Conservation (phyloP, 2,888 invertebrate species). For the Aelia acuminata region DNA sequence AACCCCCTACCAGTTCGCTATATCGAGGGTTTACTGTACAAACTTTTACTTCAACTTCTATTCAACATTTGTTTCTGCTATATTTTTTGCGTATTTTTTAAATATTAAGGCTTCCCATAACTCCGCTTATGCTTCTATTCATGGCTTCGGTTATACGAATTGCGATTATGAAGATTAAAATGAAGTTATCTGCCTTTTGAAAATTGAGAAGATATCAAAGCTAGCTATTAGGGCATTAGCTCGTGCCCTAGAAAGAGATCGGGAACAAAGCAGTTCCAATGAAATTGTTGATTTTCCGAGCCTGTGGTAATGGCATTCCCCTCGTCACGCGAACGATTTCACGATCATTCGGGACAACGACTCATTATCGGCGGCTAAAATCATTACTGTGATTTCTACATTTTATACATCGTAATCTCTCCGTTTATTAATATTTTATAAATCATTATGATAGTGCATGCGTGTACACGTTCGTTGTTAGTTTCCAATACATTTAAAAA, state of each 20-base stretch:
- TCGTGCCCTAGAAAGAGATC: not conserved
- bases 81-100: too few relatives aligned
- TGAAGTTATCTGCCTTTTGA: not conserved
- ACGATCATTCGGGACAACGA: not conserved
- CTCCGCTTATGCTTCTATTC: too few relatives aligned
- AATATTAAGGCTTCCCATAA: too few relatives aligned
- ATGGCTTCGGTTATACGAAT: not conserved
- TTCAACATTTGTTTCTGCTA: too few relatives aligned
- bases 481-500: too few relatives aligned
- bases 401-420: not conserved
- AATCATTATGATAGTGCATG: too few relatives aligned
- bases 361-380: not conserved
- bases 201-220: not conserved
- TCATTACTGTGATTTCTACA: not conserved
- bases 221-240: not conserved
- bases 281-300: conserved; percentile 34
- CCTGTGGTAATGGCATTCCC: not conserved
- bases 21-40: too few relatives aligned
- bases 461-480: too few relatives aligned
- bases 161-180: not conserved
- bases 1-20: too few relatives aligned
- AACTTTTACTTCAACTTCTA: too few relatives aligned
- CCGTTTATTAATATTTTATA: too few relatives aligned
- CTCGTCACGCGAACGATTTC: not conserved
- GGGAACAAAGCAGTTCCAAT: conserved; percentile 15